Conservation (phyloP, 1,140 invertebrate species). For the Chrysoperla carnea region DNA sequence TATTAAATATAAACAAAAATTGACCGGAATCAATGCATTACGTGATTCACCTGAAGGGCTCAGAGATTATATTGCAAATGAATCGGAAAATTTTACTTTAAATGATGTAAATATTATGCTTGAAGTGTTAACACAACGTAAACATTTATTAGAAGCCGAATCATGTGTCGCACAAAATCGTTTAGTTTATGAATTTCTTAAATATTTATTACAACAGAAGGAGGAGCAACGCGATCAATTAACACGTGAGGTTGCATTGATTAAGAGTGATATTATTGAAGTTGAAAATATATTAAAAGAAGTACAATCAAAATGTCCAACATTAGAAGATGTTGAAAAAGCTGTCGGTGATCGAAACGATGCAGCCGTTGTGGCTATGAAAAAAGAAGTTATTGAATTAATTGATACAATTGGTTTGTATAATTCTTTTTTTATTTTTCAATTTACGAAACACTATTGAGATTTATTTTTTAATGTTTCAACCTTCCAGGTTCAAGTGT, state of each 20-base stretch:
- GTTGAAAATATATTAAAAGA: conserved; percentile 63
- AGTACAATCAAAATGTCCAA: conserved; percentile 33
- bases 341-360: conserved; percentile 14
- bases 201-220: conserved; percentile 56
- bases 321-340: conserved; percentile 23
- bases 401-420: conserved; percentile 30
- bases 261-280: conserved; percentile 61
- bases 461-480: too few species aligned
- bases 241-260: conserved; percentile 51
- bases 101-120: conserved; percentile 69
- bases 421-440: conserved; percentile 5
- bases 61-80: conserved; percentile 42
- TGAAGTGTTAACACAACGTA: conserved; percentile 58
- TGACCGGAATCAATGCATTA: conserved; percentile 30
- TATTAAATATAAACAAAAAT: conserved; percentile 45
- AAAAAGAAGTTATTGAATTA: conserved; percentile 35
- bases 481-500: too few species aligned
- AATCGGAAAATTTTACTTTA: conserved; percentile 52
- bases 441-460: conserved; percentile 5
- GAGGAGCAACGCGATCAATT: conserved; percentile 49
- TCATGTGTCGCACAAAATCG: conserved; percentile 59
- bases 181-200: conserved; percentile 70
- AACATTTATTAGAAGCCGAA: conserved; percentile 64
- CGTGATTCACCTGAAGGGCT: conserved; percentile 31
- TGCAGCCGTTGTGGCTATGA: conserved; percentile 31